These are phyloP conservation scores for Penelope pileata DNA, from an alignment of 2,113 vertebrate genomes.

Conservation along the genomic window DNA sequence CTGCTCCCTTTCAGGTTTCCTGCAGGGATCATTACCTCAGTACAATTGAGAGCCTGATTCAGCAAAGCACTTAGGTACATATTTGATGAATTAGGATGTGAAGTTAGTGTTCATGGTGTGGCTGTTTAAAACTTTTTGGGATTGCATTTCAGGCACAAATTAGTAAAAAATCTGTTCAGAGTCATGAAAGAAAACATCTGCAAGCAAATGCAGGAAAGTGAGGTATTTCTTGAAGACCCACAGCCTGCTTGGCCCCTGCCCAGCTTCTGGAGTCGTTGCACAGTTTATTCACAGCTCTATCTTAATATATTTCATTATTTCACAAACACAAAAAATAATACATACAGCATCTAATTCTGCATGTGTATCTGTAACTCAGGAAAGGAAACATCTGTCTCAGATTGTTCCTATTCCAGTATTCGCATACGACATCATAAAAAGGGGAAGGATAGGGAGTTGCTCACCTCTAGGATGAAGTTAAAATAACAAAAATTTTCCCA, in stretches of 20 bases:
- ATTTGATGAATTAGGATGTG: background rate
- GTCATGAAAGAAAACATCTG: background rate
- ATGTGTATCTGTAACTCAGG: background rate
- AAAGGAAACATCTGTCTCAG: background rate
- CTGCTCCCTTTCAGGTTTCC: background rate
- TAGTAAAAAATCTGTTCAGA: background rate
- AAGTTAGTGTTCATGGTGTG: background rate
- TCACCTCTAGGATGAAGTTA: background rate
- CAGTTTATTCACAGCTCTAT: background rate
- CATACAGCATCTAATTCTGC: background rate
- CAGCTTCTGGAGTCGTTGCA: background rate
- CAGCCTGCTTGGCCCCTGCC: background rate
- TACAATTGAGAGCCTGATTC: background rate
- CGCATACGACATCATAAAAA: background rate
- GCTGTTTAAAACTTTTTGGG: background rate
- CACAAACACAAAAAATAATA: background rate
- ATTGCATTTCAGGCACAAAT: background rate
- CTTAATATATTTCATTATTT: background rate
- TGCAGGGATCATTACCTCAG: background rate
- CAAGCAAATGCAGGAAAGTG: background rate
- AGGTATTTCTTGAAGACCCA: background rate
- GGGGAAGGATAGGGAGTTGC: background rate
- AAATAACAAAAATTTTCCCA: background rate
- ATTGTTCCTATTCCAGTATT: background rate
- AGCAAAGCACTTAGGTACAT: background rate